Evolutionary conservation across 2,113 vertebrate genomes (phyloP).

Genomic region (Psilopsiagon aymara): DNA sequence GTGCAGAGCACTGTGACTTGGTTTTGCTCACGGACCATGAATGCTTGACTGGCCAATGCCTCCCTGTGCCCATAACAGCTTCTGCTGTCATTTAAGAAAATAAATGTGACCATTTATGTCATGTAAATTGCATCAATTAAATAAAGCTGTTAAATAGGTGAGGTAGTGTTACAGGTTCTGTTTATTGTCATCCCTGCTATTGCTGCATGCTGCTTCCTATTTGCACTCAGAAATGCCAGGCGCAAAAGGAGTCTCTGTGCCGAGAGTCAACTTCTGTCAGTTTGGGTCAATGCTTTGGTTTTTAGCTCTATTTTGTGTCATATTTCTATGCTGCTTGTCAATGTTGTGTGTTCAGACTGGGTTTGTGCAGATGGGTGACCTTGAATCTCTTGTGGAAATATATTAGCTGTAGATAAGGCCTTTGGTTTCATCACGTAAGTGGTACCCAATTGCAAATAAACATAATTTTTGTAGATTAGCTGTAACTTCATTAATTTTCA

Average conservation of each 20-base stretch:
- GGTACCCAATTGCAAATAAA: not conserved
- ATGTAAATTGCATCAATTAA: not conserved
- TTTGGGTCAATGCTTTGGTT: not conserved
- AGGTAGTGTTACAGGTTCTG: not conserved
- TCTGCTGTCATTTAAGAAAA: not conserved
- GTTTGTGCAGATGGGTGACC: not conserved
- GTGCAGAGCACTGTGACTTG: not conserved
- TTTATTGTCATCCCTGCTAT: not conserved
- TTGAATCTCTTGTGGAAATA: not conserved
- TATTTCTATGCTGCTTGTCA: not conserved
- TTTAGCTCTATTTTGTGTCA: not conserved
- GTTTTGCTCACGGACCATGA: not conserved
- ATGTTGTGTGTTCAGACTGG: not conserved
- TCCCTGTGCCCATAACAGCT: rapidly evolving
- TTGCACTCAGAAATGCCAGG: not conserved
- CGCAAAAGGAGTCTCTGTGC: not conserved
- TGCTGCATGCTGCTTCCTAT: not conserved
- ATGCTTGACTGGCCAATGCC: not conserved
- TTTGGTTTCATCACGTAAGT: not conserved
- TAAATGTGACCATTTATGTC: not conserved
- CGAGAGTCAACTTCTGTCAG: not conserved
- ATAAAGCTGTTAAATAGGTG: not conserved
- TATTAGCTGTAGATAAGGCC: not conserved
- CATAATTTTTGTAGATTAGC: not conserved
- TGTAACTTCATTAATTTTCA: not conserved